Evolutionary conservation across 37 sponge, comb jelly and placozoan genomes (phyloP).

Genomic region (Theonella swinhoei): DNA sequence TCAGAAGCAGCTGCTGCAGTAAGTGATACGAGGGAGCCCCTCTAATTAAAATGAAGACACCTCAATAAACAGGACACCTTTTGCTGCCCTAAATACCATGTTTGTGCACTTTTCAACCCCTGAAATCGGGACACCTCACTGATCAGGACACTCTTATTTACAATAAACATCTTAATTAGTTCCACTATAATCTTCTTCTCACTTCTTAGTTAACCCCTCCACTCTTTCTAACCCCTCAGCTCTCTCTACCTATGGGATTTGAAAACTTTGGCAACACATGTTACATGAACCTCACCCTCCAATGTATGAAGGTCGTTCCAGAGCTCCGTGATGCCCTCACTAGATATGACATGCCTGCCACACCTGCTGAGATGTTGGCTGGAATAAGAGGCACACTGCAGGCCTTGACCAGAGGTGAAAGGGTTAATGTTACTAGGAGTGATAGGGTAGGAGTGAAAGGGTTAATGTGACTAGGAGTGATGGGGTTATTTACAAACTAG

Average conservation of each 20-base stretch:
- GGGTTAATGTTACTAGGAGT: background rate
- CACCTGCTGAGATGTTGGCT: background rate
- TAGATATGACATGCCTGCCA: background rate
- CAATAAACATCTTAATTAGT: too few relatives aligned
- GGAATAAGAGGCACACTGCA: background rate
- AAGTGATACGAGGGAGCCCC: too few relatives aligned
- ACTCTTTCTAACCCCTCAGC: constrained; percentile 20
- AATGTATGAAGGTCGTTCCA: constrained; percentile 93
- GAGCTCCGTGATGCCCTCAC: constrained; percentile 77
- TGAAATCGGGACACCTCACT: too few relatives aligned
- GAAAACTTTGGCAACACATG: constrained; percentile 98
- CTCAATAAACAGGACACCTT: too few relatives aligned
- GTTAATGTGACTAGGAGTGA: too few relatives aligned
- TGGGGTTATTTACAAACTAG: too few relatives aligned
- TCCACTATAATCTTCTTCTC: background rate
- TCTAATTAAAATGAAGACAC: too few relatives aligned
- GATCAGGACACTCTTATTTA: too few relatives aligned
- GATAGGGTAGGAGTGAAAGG: too few relatives aligned
- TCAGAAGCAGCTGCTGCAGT: constrained; percentile 81
- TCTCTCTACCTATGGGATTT: constrained; percentile 83
- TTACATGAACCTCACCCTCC: constrained; percentile 97
- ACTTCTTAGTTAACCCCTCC: background rate
- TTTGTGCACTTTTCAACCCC: too few relatives aligned
- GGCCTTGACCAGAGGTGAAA: background rate
- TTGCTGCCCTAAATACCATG: too few relatives aligned